Base-by-base conservation (phyloP, 2,888 invertebrate genomes). In the Stramonita haemastoma region DNA sequence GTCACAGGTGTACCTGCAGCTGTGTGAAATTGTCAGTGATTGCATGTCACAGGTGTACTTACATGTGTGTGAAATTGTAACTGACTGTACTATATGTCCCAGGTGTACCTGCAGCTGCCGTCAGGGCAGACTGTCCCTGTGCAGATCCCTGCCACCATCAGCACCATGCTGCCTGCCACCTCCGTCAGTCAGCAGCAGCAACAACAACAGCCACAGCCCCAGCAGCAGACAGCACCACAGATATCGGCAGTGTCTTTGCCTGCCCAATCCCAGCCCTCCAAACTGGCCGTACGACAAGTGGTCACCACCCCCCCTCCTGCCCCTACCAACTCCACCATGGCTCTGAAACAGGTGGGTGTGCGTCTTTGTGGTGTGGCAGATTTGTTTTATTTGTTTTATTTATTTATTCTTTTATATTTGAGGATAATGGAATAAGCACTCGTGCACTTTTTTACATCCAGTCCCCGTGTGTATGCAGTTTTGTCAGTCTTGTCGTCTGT, bases 51-150 rank as follows among this genome's bases (percentile, higher is more conserved):
- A 46, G 46, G 46, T 46, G 8, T 46, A 46, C 46, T 8, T 46
- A 5, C 8, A 46, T 2, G 2, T 46, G 46, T 46, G 4, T 46
- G 46, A 46, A 46, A 46, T 46, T 46, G 46, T 46, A 2, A 46
- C 46, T 46, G 46, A 46, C 2, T 46, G 46, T 5, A 2, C 2
- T 46, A 8, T 46, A 46, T 83, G 19, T 92, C 97, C 91, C 96
- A 97, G 92, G 95, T 97, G 34, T 94, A 97, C 73, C 93, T 97
- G 85, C 96, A 97, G 94, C 96, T 97, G 46, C 96, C 97, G 8
- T 96, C 96, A 94, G 97, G 97, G 15, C 96, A 96, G 93, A 95
- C 96, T 81, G 90, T 91, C n/a, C 91, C 91, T 66, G 91, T 94
- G 17, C 92, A 93, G 88, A 93, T 94, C 46, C 92, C 93, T n/a